phyloP scores from a whole-genome alignment of 2,797 vertebrate species.

The Ctenopoma multispine region DNA sequence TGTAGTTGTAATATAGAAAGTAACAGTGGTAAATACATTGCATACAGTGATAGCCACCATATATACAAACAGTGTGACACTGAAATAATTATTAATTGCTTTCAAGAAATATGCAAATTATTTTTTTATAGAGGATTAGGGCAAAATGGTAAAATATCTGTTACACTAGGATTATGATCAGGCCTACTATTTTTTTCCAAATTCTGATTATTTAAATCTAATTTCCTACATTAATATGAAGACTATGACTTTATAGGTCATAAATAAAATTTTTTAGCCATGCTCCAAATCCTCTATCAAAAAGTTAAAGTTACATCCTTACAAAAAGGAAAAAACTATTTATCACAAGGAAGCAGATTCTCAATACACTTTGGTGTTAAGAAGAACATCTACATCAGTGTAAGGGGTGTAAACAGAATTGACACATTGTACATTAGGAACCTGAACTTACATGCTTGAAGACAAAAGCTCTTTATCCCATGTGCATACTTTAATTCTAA shows the following conservation, averaged over 20 bases:
- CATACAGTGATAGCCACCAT: conserved; percentile 31
- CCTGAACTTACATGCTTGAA: not conserved
- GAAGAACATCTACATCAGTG: not conserved
- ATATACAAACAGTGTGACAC: conserved; percentile 7
- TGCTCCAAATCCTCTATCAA: not conserved
- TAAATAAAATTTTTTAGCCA: not conserved
- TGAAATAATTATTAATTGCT: not conserved
- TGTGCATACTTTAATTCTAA: not conserved
- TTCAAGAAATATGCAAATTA: conserved; percentile 1
- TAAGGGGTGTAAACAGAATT: conserved; percentile 11
- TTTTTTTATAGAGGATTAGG: not conserved
- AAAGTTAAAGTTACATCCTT: not conserved
- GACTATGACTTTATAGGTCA: not conserved
- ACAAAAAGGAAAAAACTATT: not conserved
- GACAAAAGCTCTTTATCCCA: not conserved
- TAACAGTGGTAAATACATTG: conserved; percentile 32
- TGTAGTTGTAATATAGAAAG: conserved; percentile 25
- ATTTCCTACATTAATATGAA: not conserved
- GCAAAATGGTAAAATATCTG: not conserved
- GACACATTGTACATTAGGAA: conserved; percentile 21
- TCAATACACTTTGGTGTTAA: not conserved
- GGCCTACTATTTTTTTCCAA: not conserved
- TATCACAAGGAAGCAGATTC: not conserved
- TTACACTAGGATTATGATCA: not conserved
- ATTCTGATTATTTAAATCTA: not conserved